Base-by-base conservation (phyloP, 2,797 vertebrate species). In the Neosilurus mollespiculum region DNA sequence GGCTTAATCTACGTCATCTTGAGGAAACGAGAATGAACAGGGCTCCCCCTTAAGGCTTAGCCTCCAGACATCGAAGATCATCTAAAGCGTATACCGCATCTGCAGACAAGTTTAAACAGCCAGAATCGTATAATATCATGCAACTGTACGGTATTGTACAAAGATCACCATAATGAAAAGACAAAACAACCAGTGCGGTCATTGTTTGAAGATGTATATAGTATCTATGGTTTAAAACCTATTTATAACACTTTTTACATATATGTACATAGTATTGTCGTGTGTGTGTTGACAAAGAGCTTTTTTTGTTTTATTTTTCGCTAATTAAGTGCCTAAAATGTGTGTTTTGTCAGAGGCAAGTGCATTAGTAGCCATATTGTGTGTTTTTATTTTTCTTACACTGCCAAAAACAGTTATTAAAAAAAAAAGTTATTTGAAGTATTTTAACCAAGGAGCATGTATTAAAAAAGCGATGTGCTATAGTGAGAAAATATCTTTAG, bases 201-300 rank as follows among this genome's bases (percentile, higher is more conserved):
- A 96, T 95, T 93, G 96, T 95, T 92, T 94, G 95, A 98, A 97
- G 96, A 96, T 99, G 98, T 99, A 99, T 96, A 99, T 99, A 99
- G 95, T 99, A 97, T 97, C 96, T 97, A 96, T 94, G 97, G 97
- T 99, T 99, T 97, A 96, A 97, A 98, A 96, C 97, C 95, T 99
- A 99, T 99, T 99, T 99, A 99, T 99, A 99, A 99, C 97, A 98
- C 97, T 98, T 99, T 99, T 98, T 99, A 99, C 97, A 98, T 98
- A 93, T 94, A 96, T 99, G 97, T 99, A 99, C 95, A 99, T 99
- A 99, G 97, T 95, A 95, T 95, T 95, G 95, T 95, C 94, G 95
- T 95, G 95, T 97, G 92, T 98, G 95, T 96, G 91, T 93, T 91
- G 88, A 93, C 89, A 86, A 88, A 87, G 89, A 94, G 94, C 94